Conservation (phyloP, 2,113 vertebrate species). For the Protomyctophum bolini region DNA sequence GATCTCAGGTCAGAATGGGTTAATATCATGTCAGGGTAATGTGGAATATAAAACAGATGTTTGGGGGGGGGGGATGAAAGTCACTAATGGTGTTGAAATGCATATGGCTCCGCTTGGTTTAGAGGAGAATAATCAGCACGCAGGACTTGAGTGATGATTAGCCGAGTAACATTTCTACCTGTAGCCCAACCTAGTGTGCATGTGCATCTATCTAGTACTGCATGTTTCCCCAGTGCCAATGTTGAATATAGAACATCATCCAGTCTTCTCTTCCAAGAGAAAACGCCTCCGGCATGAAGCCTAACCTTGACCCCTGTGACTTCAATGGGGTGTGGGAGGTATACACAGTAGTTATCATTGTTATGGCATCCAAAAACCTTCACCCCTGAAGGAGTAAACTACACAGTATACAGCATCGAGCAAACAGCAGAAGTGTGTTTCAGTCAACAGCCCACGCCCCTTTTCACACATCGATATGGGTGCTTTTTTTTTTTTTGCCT, state of each 20-base stretch:
- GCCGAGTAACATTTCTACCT: too few relatives aligned
- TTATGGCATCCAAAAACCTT: not conserved
- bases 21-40: too few relatives aligned
- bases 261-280: not conserved
- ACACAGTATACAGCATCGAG: not conserved
- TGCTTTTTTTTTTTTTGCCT: slow-evolving; percentile 1
- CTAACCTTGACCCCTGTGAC: not conserved
- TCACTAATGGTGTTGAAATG: too few relatives aligned
- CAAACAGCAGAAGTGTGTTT: not conserved
- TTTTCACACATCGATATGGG: not conserved
- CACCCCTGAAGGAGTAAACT: not conserved
- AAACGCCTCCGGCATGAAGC: not conserved
- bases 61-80: too few relatives aligned
- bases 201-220: too few relatives aligned
- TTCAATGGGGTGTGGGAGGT: not conserved
- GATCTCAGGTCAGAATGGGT: too few relatives aligned
- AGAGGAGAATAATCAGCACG: too few relatives aligned
- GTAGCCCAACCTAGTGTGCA: too few relatives aligned
- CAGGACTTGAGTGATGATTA: too few relatives aligned
- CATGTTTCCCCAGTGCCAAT: not conserved
- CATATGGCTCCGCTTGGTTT: too few relatives aligned
- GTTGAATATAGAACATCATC: not conserved
- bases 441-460: not conserved
- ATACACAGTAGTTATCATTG: not conserved
- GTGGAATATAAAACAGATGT: too few relatives aligned